phyloP scores from a whole-genome alignment of 2,113 vertebrate species.

The Laticauda colubrina region DNA sequence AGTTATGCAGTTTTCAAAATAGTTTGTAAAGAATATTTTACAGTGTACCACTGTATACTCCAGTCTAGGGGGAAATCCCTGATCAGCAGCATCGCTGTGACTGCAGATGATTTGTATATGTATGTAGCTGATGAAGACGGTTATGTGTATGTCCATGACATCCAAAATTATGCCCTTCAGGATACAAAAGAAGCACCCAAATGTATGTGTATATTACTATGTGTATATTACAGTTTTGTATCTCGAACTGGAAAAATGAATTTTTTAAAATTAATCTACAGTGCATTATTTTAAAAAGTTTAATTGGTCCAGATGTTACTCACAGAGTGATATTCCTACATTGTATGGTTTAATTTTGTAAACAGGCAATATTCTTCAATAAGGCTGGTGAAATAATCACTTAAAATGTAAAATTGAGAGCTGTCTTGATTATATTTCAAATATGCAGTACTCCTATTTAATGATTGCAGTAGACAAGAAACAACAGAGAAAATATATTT shows the following conservation, averaged over 20 bases:
- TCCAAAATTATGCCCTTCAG: constrained; percentile 50
- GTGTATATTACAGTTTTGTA: background rate
- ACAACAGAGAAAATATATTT: background rate
- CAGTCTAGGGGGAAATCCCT: constrained; percentile 64
- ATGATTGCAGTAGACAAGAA: background rate
- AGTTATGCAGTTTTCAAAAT: background rate
- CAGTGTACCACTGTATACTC: background rate
- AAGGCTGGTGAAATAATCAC: background rate
- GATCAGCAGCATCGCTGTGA: constrained; percentile 63
- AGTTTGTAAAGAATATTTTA: background rate
- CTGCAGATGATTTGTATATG: constrained; percentile 44
- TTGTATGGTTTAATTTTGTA: background rate
- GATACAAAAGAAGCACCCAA: constrained; percentile 52
- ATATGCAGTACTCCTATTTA: background rate
- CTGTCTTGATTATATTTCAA: background rate
- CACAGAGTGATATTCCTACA: background rate
- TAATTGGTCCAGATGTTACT: background rate
- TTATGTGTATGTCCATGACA: constrained; percentile 57
- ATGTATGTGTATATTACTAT: background rate
- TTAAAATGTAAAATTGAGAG: background rate
- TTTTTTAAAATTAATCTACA: background rate
- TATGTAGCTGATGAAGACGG: constrained; percentile 61
- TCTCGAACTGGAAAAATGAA: background rate
- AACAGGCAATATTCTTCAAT: background rate
- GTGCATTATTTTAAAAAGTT: background rate